Evolutionary conservation across 2,888 invertebrate species (phyloP), one percentile per base, ranked within the genome.

Genomic region (Sisyra terminalis): DNA sequence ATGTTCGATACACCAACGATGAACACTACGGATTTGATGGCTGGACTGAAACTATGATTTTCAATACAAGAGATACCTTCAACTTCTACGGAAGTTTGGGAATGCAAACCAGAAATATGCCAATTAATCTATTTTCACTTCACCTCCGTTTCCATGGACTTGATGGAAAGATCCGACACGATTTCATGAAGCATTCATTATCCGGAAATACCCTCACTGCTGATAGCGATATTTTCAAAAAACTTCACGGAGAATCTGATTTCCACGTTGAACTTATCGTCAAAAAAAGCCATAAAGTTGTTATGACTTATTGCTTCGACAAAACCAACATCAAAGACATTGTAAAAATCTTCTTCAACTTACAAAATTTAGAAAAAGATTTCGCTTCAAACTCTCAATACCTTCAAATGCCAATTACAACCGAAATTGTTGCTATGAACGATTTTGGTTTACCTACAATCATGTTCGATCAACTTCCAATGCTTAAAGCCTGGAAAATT

Each of bases 1-100:
- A 59, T 16, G 49, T 61, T 11, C 45, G 58, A 10, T 65, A 67
- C 40, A 66, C 61, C 44, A 52, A 54, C 34, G 63, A 70, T 47
- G 48, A 53, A 2, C 52, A 57, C 10, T 62, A 61, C 47, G 64
- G 61, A 18, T 61, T 59, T 42, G 65, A 66, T 35, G 35, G 35
- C 13, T 8, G 16, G 16, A 14, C 16, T n/a, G 35, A 45, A 24
- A 24, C 24, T 3, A 24, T 24, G 24, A 5, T 24, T 3, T 24
- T 24, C 7, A 24, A 24, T 7, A 24, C 24, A 5, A 3, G 24
- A 3, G 24, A 24, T 7, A 24, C 24, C 5, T 24, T 24, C 24
- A 24, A 24, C 7, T 24, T 24, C 24, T 24, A 24, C 7, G 24
- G 24, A 24, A 24, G 24, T 24, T 24, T 24, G 24, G 24, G 24